Base-by-base conservation (phyloP, 2,797 vertebrate species). In the Pseudomugil tenellus region DNA sequence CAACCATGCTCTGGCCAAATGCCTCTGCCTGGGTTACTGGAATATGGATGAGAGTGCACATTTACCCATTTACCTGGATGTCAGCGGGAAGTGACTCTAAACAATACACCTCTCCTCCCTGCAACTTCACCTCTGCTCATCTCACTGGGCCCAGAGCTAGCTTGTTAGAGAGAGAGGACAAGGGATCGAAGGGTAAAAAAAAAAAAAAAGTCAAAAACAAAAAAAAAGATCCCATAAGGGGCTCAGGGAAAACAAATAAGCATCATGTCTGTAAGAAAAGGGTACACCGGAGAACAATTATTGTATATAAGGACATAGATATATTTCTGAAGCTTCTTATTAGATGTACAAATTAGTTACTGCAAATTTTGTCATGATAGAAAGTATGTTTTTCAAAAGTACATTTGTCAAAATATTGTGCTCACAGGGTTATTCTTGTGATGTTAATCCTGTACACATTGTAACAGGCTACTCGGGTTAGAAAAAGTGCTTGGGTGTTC, bases 31-130 rank as follows among this genome's bases (percentile, higher is more conserved):
- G 77, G 83, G 78, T 80, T 90, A 70, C 90, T 94, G 90, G 92
- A 94, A 94, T 94, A 94, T 94, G 92, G 91, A 94, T 94, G 92
- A 94, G 91, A 75, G 83, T 85, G 88, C 83, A 85, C 84, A 86
- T 90, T 93, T 92, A 90, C 84, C 91, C 91, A 88, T 93, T 94
- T 93, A 94, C 91, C 92, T 87, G 87, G 75, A 90, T 92, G 90
- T 92, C 91, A 92, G 91, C 84, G 67, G 83, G 81, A 90, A 87
- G 87, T 76, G 55, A 79, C 83, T 85, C 85, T 79, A 89, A 93
- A 93, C 91, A 93, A 90, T 79, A 72, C 77, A 72, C 72, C 86
- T 37, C 31, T 34, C 51, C 65, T 70, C 76, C 70, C 63, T 34
- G 10, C 78, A 80, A 66, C 76, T 79, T 90, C 86, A 87, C 85